Base-by-base conservation (phyloP, 2,888 invertebrate genomes). In the Parnassius mnemosyne region DNA sequence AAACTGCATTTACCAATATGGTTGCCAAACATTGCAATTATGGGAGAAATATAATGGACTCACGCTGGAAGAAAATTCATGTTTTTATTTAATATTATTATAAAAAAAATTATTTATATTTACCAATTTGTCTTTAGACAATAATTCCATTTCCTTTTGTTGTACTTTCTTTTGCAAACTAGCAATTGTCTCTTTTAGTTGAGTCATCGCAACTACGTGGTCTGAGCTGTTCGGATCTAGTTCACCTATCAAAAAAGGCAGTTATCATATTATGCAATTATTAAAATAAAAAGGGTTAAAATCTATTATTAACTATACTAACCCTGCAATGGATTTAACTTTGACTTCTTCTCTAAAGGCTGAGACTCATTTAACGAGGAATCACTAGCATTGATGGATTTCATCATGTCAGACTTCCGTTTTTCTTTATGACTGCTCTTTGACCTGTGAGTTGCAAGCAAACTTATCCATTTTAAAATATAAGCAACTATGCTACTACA, bases 161-260 rank as follows among this genome's bases (percentile, higher is more conserved):
- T 93, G 92, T 47, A 98, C 92, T 76, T 96, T 97, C 84, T 97
- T 98, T 84, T 98, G 97, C 50, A 98, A 92, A 75, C 96, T 95
- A 53, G 97, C 97, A 74, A 98, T 97, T 78, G 97, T 96, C 81
- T 98, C 98, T 80, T 97, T 97, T 11, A 99, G 93, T 79, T 98
- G 97, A 0, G 98, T 98, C 92, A 98, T 96, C 0, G 98, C 98
- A 12, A 98, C 97, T 54, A 98, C 96, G 81, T 98, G 97, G 84
- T 97, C 97, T 0, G 97, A 96, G 77, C 96, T 96, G 80, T 96
- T 96, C 0, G 96, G 96, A 84, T 97, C 97, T 68, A 94, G 83
- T 80, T 94, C 93, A 70, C 92, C 86, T 92, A 76, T 49, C 2
- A 9, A 49, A 9, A 13, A 49, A 34, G 34, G 34, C 1, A 16